Evolutionary conservation across 2,888 invertebrate genomes (phyloP).

Genomic region (Epinotia bilunana): DNA sequence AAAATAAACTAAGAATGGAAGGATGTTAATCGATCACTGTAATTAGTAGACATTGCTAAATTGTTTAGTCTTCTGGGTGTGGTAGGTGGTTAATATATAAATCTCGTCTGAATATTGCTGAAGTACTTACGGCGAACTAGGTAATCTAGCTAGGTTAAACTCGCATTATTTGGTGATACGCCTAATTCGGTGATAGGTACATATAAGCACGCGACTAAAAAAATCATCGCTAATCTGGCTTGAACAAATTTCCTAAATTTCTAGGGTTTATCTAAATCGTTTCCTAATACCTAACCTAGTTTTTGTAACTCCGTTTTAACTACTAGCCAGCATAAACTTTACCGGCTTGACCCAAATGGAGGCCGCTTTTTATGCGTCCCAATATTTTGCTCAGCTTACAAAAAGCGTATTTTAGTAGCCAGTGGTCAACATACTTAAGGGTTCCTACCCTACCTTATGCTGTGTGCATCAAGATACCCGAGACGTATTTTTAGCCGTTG

Average conservation of each 20-base stretch:
- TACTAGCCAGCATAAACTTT: conserved; percentile 23
- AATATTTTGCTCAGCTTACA: background rate
- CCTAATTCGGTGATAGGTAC: too few relatives aligned
- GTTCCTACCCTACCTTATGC: too few relatives aligned
- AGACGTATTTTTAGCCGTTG: background rate
- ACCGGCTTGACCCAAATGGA: conserved; percentile 22
- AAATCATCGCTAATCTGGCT: background rate
- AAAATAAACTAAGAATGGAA: too few relatives aligned
- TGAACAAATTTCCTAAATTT: background rate
- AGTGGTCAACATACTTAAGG: background rate
- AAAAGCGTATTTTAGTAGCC: conserved; percentile 13
- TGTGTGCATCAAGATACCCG: background rate
- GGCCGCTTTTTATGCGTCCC: conserved; percentile 15
- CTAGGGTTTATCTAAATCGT: background rate
- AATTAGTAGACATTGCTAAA: too few relatives aligned
- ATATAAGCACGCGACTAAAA: too few relatives aligned
- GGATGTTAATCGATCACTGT: too few relatives aligned
- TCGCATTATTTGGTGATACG: too few relatives aligned
- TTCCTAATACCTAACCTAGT: background rate
- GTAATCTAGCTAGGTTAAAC: too few relatives aligned
- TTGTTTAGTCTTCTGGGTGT: too few relatives aligned
- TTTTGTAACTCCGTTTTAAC: conserved; percentile 17
- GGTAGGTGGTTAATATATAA: too few relatives aligned
- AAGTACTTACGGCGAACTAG: too few relatives aligned
- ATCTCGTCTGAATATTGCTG: too few relatives aligned